phyloP scores from a whole-genome alignment of 2,888 invertebrate species.

The Apantesis nais region DNA sequence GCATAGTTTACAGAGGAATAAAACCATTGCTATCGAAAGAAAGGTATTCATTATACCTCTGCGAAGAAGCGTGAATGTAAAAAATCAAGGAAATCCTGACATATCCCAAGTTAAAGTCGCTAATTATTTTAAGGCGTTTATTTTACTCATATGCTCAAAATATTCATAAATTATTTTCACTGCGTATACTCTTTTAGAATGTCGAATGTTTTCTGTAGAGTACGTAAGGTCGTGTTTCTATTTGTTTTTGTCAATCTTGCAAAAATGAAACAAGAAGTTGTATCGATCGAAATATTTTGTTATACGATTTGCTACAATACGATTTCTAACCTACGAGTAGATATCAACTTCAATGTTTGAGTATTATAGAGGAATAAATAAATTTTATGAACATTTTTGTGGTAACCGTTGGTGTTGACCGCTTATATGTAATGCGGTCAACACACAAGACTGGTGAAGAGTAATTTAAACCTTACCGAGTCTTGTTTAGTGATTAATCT shows the following conservation, averaged over 20 bases:
- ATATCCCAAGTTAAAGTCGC: too few relatives aligned
- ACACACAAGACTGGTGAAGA: neutral
- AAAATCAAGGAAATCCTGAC: neutral
- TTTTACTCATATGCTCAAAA: neutral
- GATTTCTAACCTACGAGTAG: constrained; percentile 15
- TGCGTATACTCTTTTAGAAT: neutral
- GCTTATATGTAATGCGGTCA: neutral
- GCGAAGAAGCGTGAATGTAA: neutral
- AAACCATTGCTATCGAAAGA: neutral
- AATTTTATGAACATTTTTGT: neutral
- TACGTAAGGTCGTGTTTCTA: constrained; percentile 17
- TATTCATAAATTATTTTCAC: constrained; percentile 6
- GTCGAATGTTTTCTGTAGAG: constrained; percentile 18
- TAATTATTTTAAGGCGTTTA: neutral
- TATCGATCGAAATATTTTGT: constrained; percentile 29
- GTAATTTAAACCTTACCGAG: constrained; percentile 12
- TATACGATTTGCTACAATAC: too few relatives aligned
- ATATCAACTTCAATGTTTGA: constrained; percentile 20
- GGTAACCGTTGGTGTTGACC: too few relatives aligned
- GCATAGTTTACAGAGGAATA: neutral
- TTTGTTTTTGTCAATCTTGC: constrained; percentile 36
- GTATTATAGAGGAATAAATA: neutral
- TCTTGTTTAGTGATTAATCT: constrained; percentile 15
- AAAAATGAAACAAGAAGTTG: constrained; percentile 24
- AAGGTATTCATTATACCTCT: neutral